These are phyloP conservation scores for Dugesia japonica DNA, from an alignment of 2,888 invertebrate genomes.

Conservation along the genomic window DNA sequence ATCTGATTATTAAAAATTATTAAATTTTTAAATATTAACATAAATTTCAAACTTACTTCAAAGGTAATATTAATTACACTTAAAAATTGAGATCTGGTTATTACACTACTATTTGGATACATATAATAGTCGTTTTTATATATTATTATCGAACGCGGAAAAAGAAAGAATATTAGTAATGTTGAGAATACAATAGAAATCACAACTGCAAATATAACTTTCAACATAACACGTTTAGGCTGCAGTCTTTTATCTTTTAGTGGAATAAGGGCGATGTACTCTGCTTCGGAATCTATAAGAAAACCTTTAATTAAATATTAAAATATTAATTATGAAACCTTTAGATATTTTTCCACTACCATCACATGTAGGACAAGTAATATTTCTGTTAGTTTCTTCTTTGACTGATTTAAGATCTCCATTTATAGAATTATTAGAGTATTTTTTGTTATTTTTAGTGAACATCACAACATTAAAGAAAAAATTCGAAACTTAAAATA, in stretches of 20 bases:
- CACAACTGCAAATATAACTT: constrained; percentile 23
- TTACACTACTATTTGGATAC: not conserved
- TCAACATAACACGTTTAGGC: constrained; percentile 30
- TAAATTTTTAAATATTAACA: too few relatives aligned
- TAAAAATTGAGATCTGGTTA: not conserved
- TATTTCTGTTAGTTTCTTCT: too few relatives aligned
- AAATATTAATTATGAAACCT: not conserved
- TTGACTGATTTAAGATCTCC: not conserved
- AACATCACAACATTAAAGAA: too few relatives aligned
- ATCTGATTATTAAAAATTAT: too few relatives aligned
- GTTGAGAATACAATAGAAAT: constrained; percentile 21
- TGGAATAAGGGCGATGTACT: constrained; percentile 33
- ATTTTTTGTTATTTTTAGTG: too few relatives aligned
- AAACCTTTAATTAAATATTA: not conserved
- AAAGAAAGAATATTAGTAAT: constrained; percentile 25
- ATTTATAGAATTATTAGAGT: not conserved
- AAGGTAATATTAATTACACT: not conserved
- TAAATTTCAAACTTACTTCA: not conserved
- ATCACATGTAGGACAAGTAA: not conserved
- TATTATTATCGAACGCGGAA: constrained; percentile 24
- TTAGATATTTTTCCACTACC: not conserved
- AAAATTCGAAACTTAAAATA: too few relatives aligned
- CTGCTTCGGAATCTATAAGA: constrained; percentile 31
- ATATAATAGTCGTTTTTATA: not conserved
- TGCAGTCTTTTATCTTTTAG: constrained; percentile 28